Percentiles rank a stretch among this genome's conserved stretches.
These are phyloP conservation scores for Prunella fulvescens DNA, from an alignment of 2,113 vertebrate species.

Conservation along the genomic window DNA sequence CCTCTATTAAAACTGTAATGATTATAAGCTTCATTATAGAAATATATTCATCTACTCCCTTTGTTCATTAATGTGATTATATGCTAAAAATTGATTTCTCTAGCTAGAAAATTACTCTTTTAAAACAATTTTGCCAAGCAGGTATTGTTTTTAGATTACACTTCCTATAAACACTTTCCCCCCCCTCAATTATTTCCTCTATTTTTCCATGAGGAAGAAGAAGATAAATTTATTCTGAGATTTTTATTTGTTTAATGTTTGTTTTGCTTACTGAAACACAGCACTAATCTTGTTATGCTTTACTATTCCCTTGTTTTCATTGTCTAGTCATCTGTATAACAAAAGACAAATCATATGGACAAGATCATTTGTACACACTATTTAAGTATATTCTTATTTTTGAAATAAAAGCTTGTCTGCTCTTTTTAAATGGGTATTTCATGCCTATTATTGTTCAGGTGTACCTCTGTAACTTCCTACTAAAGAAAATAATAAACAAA, in stretches of 20 bases:
- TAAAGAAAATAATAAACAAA: not conserved
- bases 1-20: not conserved
- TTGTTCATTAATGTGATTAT: not conserved
- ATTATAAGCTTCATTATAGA: not conserved
- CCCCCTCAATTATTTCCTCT: not conserved
- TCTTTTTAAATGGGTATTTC: not conserved
- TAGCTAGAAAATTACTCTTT: not conserved
- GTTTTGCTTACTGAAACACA: not conserved
- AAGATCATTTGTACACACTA: not conserved
- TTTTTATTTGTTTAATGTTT: not conserved
- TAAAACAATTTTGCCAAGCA: not conserved
- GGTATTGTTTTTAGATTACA: not conserved
- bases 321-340: not conserved
- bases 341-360: not conserved
- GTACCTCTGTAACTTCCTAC: not conserved
- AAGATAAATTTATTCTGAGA: not conserved
- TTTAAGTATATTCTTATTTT: not conserved
- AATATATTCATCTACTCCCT: not conserved
- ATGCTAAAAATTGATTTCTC: not conserved
- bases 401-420: not conserved
- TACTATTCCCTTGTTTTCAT: not conserved
- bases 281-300: not conserved
- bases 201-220: not conserved
- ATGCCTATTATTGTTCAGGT: not conserved
- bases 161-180: not conserved